Evolutionary conservation across 2,888 invertebrate species (phyloP).

Genomic region (Microplitis deprimator): DNA sequence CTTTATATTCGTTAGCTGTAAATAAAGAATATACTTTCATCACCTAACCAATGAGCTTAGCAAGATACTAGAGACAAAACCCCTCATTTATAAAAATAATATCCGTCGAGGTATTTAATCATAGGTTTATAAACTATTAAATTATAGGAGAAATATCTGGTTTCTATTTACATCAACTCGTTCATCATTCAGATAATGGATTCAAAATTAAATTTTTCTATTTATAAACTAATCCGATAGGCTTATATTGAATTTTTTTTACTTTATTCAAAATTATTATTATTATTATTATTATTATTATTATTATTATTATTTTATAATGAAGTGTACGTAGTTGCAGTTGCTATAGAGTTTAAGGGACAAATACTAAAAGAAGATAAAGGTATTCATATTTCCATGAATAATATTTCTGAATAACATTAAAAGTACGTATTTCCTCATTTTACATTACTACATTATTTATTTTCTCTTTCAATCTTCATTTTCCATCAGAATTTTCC

Average conservation of each 20-base stretch:
- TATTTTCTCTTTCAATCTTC: neutral
- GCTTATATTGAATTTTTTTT: neutral
- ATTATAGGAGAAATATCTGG: no score
- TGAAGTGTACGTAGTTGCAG: neutral
- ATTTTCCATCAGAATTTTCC: neutral
- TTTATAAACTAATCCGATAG: neutral
- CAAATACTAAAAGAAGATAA: neutral
- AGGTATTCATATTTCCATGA: neutral
- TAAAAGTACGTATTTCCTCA: neutral
- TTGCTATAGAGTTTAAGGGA: neutral
- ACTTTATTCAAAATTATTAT: neutral
- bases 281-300: neutral
- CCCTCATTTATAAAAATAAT: no score
- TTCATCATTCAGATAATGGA: no score
- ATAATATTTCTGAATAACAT: neutral
- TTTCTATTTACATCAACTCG: no score
- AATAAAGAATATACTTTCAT: no score
- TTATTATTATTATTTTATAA: neutral
- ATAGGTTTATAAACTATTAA: no score
- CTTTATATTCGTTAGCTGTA: no score
- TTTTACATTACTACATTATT: neutral
- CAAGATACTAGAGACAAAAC: no score
- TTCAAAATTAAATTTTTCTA: no score
- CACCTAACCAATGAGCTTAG: no score
- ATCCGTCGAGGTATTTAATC: no score